Base-by-base conservation (phyloP, 2,888 invertebrate species). In the Chloroclystis v-ata region DNA sequence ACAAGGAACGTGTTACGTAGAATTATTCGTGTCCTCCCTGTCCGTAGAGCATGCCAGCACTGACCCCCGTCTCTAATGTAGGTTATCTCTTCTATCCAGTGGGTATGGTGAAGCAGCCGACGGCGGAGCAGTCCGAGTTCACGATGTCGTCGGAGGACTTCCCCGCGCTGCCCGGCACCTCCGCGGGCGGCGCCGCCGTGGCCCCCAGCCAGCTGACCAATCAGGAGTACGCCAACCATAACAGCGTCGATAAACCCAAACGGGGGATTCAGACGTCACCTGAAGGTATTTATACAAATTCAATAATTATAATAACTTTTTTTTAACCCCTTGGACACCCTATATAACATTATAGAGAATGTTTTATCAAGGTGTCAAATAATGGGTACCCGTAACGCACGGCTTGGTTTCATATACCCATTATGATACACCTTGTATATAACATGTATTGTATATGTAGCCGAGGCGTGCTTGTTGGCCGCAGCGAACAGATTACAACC, bases 61-160 rank as follows among this genome's bases (percentile, higher is more conserved):
- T 52, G 33, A 43, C 47, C 39, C 42, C 25, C 20, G 37, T 49
- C 49, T 49, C 44, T 48, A 48, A 49, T 49, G 37, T 49, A 49
- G 41, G 37, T 28, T 51, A 38, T 47, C 49, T 43, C 42, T 45
- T 39, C 47, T 47, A 42, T 49, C 28, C 82, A 94, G 94, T 96
- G 85, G 96, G 96, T 77, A 96, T 97, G 96, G 96, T 97, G 65
- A 97, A 97, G 89, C 96, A 96, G 86, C 97, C 97, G 57, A 95
- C 95, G 71, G 92, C 95, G 40, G 97, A 97, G 84, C 92, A 96
- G 73, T 95, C 94, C 60, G 97, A 97, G 89, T 97, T 97, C 89
- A 95, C 97, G 72, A 99, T 99, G 94, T 98, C 98, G 70, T 97
- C 95, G 67, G 99, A 99, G 89, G 99, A 99, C 89, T 99, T 99